Evolutionary conservation across 2,113 vertebrate species (phyloP), one percentile per base, ranked within the genome.

Genomic region (Furnarius figulus): DNA sequence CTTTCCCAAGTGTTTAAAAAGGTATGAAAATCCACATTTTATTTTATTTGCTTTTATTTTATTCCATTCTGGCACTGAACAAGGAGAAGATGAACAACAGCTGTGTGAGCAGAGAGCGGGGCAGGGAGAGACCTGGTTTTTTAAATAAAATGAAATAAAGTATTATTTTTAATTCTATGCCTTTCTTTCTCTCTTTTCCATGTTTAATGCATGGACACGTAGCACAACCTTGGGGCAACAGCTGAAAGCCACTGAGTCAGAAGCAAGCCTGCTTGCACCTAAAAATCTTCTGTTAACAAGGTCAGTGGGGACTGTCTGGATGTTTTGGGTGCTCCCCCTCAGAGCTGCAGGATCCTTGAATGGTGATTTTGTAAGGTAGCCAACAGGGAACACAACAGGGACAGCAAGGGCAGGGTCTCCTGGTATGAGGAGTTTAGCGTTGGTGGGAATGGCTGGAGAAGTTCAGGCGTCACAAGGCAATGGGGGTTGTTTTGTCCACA

Each of bases 341-440:
- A 2, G 37, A 66, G 55, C 46, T 66, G 42, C 55, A 71, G 55
- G 8, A 8, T 39, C 49, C 53, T 14, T 73, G 15, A 6, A 2
- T 2, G 30, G 21, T 7, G 39, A 49, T 85, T 66, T 61, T 53
- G 56, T 61, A 9, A 39, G 0, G 3, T 12, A 23, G 56, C 62
- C 68, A 86, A 16, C 22, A 0, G 1, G 50, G 30, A 65, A 1
- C 30, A n/a, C 39, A 21, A 2, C 27, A 39, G 30, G 47, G 56
- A 18, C 27, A 30, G 31, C 52, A 27, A 31, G n/a, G 52, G 12
- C 35, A 85, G 46, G 20, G 9, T 39, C 17, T 81, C 23, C 35
- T 24, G 20, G 8, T 19, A 55, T 77, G 33, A 3, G 21, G 3
- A 7, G 5, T 27, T 77, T 0, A 0, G 61, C n/a, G 22, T 7